These are phyloP conservation scores for Myrmecobius fasciatus DNA, from an alignment of 2,113 vertebrate species.

Conservation along the genomic window DNA sequence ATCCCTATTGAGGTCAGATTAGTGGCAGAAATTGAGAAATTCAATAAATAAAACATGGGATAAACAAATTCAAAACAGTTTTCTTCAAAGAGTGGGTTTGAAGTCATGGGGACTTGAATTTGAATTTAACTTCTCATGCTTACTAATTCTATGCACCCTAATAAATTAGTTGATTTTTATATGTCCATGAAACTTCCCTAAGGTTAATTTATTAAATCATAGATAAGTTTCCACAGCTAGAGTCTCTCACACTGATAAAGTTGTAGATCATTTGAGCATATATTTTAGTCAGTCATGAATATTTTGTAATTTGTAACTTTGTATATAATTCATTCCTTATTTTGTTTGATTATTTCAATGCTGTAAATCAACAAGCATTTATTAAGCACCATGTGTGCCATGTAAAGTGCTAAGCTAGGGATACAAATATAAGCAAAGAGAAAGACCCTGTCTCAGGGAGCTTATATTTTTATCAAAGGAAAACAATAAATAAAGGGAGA, in stretches of 20 bases:
- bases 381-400: neutral
- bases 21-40: neutral
- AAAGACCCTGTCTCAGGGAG: neutral
- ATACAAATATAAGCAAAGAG: neutral
- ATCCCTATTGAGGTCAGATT: neutral
- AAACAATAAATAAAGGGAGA: neutral
- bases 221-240: neutral
- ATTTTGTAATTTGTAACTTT: neutral
- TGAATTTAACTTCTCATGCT: neutral
- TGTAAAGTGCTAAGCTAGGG: neutral
- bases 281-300: neutral
- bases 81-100: neutral
- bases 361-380: neutral
- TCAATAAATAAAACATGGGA: neutral
- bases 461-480: neutral
- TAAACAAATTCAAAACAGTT: neutral
- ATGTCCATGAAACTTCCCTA: neutral
- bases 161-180: too few species aligned
- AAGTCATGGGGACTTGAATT: neutral
- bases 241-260: neutral
- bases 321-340: neutral
- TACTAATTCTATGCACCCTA: neutral
- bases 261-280: neutral
- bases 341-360: neutral
- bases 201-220: neutral